A percentile compares a stretch with the other conserved stretches of the same genome.
Conservation (phyloP, 2,797 vertebrate species). For the Fringilla coelebs region DNA sequence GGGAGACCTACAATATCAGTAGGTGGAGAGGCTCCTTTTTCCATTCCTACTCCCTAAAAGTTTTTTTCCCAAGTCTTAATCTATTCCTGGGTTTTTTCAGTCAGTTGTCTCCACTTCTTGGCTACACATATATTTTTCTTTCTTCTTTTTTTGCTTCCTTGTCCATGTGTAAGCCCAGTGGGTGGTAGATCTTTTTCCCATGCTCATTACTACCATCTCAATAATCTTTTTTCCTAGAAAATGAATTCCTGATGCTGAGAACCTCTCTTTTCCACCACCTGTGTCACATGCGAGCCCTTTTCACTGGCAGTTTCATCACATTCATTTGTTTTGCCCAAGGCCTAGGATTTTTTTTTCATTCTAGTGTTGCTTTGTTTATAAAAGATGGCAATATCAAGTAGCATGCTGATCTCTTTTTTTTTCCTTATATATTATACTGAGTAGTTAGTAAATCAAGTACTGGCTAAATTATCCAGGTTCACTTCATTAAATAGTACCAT, state of each 20-base stretch:
- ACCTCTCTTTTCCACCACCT: not conserved
- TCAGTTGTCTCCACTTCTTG: not conserved
- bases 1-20: not conserved
- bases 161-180: not conserved
- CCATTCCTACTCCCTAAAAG: not conserved
- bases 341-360: not conserved
- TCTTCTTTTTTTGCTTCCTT: not conserved
- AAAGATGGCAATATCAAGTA: not conserved
- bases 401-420: not conserved
- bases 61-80: not conserved
- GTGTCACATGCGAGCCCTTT: not conserved
- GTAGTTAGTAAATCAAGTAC: not conserved
- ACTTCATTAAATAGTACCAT: not conserved
- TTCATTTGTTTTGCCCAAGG: not conserved
- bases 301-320: not conserved
- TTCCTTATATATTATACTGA: not conserved
- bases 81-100: not conserved
- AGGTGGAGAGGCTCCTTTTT: not conserved
- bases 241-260: not conserved
- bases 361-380: not conserved
- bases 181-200: constrained; percentile 24
- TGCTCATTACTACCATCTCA: not conserved
- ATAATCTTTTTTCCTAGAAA: not conserved
- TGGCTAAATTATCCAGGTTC: not conserved
- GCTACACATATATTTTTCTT: not conserved